Evolutionary conservation across 2,797 vertebrate genomes (phyloP), one percentile per base, ranked within the genome.

Genomic region (Sitta carolinensis): DNA sequence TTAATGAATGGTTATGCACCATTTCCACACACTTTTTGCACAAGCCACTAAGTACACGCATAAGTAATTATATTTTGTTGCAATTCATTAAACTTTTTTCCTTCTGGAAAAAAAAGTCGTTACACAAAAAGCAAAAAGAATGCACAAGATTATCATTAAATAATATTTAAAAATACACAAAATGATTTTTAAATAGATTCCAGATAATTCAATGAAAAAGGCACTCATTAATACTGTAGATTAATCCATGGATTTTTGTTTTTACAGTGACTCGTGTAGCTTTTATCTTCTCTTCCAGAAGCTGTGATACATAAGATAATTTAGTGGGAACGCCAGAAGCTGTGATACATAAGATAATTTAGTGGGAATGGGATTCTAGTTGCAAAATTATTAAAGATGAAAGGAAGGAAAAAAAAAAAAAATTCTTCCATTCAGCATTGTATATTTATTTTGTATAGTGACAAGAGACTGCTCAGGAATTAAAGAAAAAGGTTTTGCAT

Each of bases 1-100:
- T 76, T 79, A 74, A 76, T 69, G 40, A 74, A 70, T 38, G 25
- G 5, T 27, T 81, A 70, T 58, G 29, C 52, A 67, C 9, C 16
- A 88, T 94, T 96, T 96, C 55, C 38, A 63, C 7, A 58, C 17
- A 64, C 3, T 78, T 92, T 87, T 81, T 52, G 86, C 30, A 76
- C 32, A 18, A 54, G 17, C 10, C 57, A 40, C 43, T 61, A 84
- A 84, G 17, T 16, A 40, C 40, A 48, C 2, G n/a, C 19, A 50
- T 34, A 85, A 81, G 22, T 57, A 95, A 95, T 87, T 91, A 66
- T 26, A 62, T 34, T 79, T 73, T 55, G 16, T 16, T 94, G 57
- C 40, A 76, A 66, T 72, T 77, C 54, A 76, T 79, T 90, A 85
- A 75, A 59, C 7, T 11, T 27, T 87, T 72, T 69, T 22, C 27